Conservation (phyloP, 2,113 vertebrate species). For the Lutjanus erythropterus region DNA sequence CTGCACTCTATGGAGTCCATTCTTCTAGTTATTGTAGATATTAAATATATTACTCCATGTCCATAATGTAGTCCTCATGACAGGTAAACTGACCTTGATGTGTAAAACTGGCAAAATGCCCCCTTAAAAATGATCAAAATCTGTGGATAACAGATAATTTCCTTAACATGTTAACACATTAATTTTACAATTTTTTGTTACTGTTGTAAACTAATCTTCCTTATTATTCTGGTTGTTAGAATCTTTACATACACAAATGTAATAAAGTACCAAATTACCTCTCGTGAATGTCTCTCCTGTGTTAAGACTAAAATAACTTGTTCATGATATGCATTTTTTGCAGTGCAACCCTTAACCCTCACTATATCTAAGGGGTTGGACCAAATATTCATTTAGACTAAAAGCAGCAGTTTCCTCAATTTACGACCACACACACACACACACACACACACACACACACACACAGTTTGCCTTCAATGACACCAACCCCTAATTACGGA, state of each 20-base stretch:
- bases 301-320: background rate
- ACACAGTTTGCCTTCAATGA: constrained; percentile 53
- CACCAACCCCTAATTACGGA: constrained; percentile 68
- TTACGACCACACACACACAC: constrained; percentile 10
- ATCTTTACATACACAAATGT: background rate
- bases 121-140: background rate
- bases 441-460: constrained; percentile 28
- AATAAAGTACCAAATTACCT: background rate
- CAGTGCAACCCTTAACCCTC: constrained; percentile 7
- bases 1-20: no score
- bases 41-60: background rate
- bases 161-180: background rate
- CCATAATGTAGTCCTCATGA: no score
- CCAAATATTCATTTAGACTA: constrained; percentile 17
- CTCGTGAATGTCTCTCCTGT: background rate
- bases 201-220: background rate
- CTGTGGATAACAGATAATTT: background rate
- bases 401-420: constrained; percentile 34
- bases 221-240: background rate
- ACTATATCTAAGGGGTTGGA: background rate
- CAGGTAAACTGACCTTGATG: no score
- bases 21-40: background rate
- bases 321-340: background rate
- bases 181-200: background rate
- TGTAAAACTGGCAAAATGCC: background rate